These are phyloP conservation scores for Leucophenga maculata DNA, from an alignment of 2,888 invertebrate genomes.

Conservation along the genomic window DNA sequence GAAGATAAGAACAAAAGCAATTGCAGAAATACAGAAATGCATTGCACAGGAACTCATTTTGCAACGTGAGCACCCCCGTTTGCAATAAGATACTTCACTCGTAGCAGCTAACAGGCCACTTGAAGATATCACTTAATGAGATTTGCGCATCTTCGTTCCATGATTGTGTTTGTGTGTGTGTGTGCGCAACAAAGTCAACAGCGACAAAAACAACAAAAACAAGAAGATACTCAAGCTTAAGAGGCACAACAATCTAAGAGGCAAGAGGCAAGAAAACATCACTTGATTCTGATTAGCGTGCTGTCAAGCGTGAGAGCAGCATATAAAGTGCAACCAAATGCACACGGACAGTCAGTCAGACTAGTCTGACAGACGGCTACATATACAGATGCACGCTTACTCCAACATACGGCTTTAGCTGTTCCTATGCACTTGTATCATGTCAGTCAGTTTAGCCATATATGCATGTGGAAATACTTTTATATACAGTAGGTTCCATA, in stretches of 20 bases:
- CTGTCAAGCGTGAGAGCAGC: constrained; percentile 67
- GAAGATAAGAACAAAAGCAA: constrained; percentile 33
- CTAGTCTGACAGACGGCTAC: not conserved
- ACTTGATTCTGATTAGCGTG: constrained; percentile 70
- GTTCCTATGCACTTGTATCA: not conserved
- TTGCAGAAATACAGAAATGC: constrained; percentile 17
- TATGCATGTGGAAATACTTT: not conserved
- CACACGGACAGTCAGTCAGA: constrained; percentile 21
- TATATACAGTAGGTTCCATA: no score
- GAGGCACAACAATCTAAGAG: not conserved
- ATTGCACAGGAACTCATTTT: constrained; percentile 24
- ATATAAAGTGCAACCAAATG: constrained; percentile 38
- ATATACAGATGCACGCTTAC: not conserved
- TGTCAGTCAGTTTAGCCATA: not conserved
- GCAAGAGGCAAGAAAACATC: constrained; percentile 51
- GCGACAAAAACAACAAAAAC: constrained; percentile 37
- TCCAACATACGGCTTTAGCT: not conserved
- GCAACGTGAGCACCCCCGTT: constrained; percentile 20
- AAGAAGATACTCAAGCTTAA: constrained; percentile 24
- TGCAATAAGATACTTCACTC: constrained; percentile 42
- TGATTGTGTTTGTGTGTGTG: no score
- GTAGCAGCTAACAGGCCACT: constrained; percentile 62
- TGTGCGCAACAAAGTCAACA: constrained; percentile 42
- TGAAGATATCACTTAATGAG: constrained; percentile 70
- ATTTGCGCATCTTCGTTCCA: constrained; percentile 66